Conservation (phyloP, 2,888 invertebrate species). For the Lycophotia porphyrea region DNA sequence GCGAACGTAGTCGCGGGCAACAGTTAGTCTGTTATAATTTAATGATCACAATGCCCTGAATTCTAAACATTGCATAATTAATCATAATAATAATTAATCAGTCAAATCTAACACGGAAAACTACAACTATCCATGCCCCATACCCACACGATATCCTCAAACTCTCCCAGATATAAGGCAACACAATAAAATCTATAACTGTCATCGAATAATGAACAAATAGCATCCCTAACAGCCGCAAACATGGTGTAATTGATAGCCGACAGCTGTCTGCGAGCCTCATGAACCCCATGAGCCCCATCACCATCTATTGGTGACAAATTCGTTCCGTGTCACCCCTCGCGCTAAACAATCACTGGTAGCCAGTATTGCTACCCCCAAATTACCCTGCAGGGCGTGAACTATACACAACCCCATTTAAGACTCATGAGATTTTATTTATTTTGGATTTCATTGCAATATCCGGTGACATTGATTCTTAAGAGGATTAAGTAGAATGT, state of each 20-base stretch:
- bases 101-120: background rate
- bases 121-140: background rate
- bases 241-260: conserved; percentile 85
- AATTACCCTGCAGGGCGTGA: conserved; percentile 80
- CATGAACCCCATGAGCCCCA: conserved; percentile 72
- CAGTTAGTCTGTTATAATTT: background rate
- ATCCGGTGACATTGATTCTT: conserved; percentile 25
- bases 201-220: conserved; percentile 87
- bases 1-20: background rate
- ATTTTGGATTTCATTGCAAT: conserved; percentile 54
- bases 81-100: conserved; percentile 35
- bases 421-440: conserved; percentile 74
- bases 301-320: conserved; percentile 85
- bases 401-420: conserved; percentile 70
- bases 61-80: background rate
- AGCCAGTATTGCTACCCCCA: conserved; percentile 70
- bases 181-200: conserved; percentile 83
- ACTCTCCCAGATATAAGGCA: conserved; percentile 57
- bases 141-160: conserved; percentile 12
- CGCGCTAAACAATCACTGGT: conserved; percentile 73
- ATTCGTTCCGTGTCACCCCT: conserved; percentile 84
- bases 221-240: conserved; percentile 87
- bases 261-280: conserved; percentile 80
- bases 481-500: background rate
- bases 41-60: background rate